A percentile compares a stretch with the other conserved stretches of the same genome.
Evolutionary conservation across 2,113 vertebrate genomes (phyloP).

Genomic region (Labeo rohita): DNA sequence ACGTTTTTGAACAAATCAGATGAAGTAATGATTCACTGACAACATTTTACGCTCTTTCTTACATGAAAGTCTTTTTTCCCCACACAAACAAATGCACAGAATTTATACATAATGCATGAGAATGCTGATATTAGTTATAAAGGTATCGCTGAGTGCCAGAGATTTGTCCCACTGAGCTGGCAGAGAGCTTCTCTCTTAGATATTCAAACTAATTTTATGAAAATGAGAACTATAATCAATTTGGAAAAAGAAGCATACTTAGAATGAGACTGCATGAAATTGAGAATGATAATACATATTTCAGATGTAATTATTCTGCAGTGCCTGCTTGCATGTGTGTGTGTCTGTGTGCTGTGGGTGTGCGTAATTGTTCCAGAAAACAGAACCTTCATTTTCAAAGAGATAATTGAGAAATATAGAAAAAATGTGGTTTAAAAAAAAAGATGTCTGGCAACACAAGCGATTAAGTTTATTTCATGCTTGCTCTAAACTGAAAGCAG

Average conservation of each 20-base stretch:
- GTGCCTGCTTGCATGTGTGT: neutral
- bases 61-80: neutral
- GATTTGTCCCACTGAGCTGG: neutral
- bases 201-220: constrained; percentile 35
- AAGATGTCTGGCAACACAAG: neutral
- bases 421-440: neutral
- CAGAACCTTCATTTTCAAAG: constrained; percentile 23
- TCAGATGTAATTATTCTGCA: constrained; percentile 24
- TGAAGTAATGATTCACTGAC: no score
- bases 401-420: constrained; percentile 20
- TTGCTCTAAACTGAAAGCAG: neutral
- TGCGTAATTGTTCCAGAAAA: constrained; percentile 26
- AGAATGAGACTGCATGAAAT: constrained; percentile 36
- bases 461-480: constrained; percentile 29
- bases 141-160: neutral
- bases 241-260: constrained; percentile 21
- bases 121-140: neutral
- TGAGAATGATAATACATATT: constrained; percentile 41
- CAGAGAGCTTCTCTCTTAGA: constrained; percentile 23
- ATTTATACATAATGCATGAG: neutral
- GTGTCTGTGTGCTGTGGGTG: neutral
- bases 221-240: constrained; percentile 41
- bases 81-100: neutral
- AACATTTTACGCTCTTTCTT: no score
- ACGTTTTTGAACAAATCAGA: neutral